These are phyloP conservation scores for Magallana nippona DNA, from an alignment of 2,888 invertebrate genomes.

Conservation along the genomic window DNA sequence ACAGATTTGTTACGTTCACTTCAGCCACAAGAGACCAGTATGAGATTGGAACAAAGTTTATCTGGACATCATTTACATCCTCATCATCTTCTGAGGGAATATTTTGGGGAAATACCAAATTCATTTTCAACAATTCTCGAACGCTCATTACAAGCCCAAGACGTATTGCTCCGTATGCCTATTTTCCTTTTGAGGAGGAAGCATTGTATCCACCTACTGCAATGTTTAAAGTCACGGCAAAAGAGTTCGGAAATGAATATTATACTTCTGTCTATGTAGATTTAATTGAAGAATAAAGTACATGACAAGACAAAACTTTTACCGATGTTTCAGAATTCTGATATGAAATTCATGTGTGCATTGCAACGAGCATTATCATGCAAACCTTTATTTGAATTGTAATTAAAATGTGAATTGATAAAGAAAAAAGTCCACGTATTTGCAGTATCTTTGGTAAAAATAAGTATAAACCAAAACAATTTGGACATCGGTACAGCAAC, in stretches of 20 bases:
- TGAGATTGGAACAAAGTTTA: not conserved
- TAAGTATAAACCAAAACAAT: no score
- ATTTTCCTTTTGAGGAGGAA: not conserved
- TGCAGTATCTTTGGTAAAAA: no score
- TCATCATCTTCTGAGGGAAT: not conserved
- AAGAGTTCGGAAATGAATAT: not conserved
- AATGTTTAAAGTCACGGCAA: not conserved
- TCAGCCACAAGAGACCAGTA: not conserved
- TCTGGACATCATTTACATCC: conserved; percentile 17
- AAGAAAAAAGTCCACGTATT: no score
- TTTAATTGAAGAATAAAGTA: not conserved
- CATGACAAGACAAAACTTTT: no score
- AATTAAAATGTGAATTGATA: no score
- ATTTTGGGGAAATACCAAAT: not conserved
- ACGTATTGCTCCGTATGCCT: not conserved
- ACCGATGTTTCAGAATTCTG: no score
- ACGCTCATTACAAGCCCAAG: not conserved
- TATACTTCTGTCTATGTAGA: not conserved
- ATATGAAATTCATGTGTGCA: no score
- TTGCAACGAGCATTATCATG: no score
- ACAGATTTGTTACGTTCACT: not conserved
- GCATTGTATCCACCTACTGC: not conserved
- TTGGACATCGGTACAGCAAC: no score
- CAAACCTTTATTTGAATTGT: no score
- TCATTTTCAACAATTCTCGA: conserved; percentile 11